Evolutionary conservation across 2,888 invertebrate genomes (phyloP), one percentile per base, ranked within the genome.

Genomic region (Leucophora obtusa): DNA sequence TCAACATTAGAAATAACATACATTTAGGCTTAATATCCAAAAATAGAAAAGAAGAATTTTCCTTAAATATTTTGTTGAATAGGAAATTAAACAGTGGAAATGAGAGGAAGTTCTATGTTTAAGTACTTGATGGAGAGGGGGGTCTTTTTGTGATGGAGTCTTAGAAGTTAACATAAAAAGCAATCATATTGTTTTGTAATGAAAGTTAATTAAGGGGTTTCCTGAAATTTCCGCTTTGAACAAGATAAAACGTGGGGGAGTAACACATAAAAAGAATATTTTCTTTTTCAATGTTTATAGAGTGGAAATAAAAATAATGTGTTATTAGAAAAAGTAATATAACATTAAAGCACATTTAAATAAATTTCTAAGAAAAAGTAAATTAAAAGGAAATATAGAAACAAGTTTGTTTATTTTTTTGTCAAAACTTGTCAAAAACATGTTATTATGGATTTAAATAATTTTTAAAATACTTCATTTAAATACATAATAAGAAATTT

Each of bases 131-230:
- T n/a, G n/a, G n/a, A n/a, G n/a, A 15, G 18, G 33, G 15, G 18
- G 17, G 33, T 33, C 15, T 15, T 17, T 54, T 1, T 38, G 59
- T 43, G n/a, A n/a, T 18, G 10, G 47, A 28, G 50, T 60, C 21
- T 11, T 11, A 38, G 38, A 38, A 38, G n/a, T n/a, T 1, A n/a
- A n/a, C 10, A n/a, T n/a, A 28, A 28, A 28, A 28, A 28, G 7
- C 28, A 28, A 28, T 1, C 43, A 54, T 38, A 56, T 66, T 66
- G 66, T 66, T 24, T 54, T 38, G 15, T 66, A 66, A 66, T 54
- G 54, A 43, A 66, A 66, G 54, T 66, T 54, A 66, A 66, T 66
- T 66, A 66, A 66, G 50, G 17, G 24, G n/a, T 54, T 66, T 54
- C 9, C 66, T 56, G 18, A n/a, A 47, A 47, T n/a, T 47, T 47